Evolutionary conservation across 2,113 vertebrate species (phyloP).

Genomic region (Athene cunicularia): DNA sequence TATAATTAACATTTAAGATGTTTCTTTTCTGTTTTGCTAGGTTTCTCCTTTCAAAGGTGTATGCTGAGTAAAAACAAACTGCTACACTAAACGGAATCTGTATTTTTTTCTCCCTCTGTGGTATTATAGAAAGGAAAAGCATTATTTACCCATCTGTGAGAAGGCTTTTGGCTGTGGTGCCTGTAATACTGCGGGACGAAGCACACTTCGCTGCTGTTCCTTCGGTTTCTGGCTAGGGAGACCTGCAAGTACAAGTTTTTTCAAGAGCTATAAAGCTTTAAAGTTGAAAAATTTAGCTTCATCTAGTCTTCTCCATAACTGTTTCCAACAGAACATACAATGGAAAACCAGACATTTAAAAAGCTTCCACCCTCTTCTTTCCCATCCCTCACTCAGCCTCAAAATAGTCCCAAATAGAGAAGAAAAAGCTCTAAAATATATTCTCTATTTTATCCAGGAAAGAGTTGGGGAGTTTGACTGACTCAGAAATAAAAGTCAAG

Average conservation of each 20-base stretch:
- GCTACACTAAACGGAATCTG: not conserved
- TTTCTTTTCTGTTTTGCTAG: too few species aligned
- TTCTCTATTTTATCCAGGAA: not conserved
- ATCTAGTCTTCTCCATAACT: not conserved
- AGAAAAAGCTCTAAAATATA: not conserved
- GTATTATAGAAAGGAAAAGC: not conserved
- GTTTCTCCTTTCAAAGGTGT: too few species aligned
- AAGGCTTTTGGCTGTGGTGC: conserved; percentile 89
- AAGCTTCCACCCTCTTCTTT: not conserved
- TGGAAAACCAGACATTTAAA: not conserved
- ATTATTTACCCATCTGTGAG: conserved; percentile 84
- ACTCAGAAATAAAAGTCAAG: not conserved
- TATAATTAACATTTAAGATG: not conserved
- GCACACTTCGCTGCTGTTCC: conserved; percentile 94
- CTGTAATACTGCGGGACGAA: conserved; percentile 94
- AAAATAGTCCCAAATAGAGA: not conserved
- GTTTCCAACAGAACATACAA: not conserved
- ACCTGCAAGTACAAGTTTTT: conserved; percentile 75
- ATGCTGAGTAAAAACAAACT: not conserved
- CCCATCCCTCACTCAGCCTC: not conserved
- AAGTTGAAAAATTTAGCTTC: not conserved
- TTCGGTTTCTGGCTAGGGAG: conserved; percentile 97
- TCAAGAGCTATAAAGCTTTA: not conserved
- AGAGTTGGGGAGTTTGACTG: not conserved
- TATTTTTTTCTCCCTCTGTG: not conserved